phyloP scores from a whole-genome alignment of 2,888 invertebrate species.

The Philaethria dido region DNA sequence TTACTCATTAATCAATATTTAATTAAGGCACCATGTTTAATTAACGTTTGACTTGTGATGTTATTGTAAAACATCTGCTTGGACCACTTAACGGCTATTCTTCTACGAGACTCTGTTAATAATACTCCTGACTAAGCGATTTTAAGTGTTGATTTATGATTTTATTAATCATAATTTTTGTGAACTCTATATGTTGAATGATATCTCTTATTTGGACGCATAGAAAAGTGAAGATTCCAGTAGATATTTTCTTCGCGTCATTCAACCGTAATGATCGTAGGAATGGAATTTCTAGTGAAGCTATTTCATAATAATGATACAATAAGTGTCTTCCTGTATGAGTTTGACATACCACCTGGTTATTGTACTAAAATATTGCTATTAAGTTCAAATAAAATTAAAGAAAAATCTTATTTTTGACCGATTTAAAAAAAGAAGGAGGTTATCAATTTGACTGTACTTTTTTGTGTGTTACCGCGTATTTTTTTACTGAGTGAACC shows the following conservation, averaged over 20 bases:
- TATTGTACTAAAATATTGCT: background rate
- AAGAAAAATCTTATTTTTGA: too few relatives aligned
- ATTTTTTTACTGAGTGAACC: too few relatives aligned
- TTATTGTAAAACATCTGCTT: conserved; percentile 12
- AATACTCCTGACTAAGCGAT: conserved; percentile 11
- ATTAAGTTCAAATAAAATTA: too few relatives aligned
- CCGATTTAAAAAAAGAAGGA: too few relatives aligned
- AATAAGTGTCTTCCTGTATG: background rate
- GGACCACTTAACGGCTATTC: conserved; percentile 10
- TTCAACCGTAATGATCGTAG: background rate
- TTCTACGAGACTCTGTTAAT: conserved; percentile 18
- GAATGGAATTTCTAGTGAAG: background rate
- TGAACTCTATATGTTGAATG: background rate
- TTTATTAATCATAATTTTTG: background rate
- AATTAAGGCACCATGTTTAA: conserved; percentile 22
- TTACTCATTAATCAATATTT: conserved; percentile 23
- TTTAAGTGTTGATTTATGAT: conserved; percentile 22
- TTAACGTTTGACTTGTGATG: conserved; percentile 17
- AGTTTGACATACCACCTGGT: background rate
- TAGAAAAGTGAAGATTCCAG: background rate
- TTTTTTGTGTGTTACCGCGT: too few relatives aligned
- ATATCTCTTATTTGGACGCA: background rate
- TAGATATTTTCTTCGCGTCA: background rate
- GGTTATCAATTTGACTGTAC: too few relatives aligned
- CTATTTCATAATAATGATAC: background rate